Evolutionary conservation across 1,140 invertebrate species (phyloP).

Genomic region (Gryllus bimaculatus): DNA sequence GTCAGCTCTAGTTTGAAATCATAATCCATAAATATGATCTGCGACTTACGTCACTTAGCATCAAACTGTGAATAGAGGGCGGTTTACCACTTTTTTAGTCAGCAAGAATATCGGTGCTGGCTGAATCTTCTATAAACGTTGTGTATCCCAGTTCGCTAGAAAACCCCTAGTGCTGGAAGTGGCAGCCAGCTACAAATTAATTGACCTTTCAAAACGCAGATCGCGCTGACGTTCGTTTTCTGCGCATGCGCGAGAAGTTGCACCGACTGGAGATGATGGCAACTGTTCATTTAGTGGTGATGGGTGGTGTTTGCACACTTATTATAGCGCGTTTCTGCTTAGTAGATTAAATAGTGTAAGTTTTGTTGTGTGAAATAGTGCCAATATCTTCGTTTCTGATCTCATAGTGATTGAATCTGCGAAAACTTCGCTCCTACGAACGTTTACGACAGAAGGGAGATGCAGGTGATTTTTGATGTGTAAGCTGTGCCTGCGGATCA

Average conservation of each 20-base stretch:
- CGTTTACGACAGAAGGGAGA: not conserved
- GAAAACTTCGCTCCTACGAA: not conserved
- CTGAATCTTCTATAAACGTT: too few species aligned
- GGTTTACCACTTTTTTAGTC: too few species aligned
- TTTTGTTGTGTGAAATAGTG: not conserved
- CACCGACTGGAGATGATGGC: constrained; percentile 1
- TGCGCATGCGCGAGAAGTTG: constrained; percentile 2
- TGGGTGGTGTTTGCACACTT: constrained; percentile 9
- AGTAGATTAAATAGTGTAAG: not conserved
- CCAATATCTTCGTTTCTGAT: not conserved
- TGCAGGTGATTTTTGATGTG: not conserved
- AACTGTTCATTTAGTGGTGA: constrained; percentile 17
- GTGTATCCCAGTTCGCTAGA: too few species aligned
- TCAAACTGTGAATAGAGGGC: too few species aligned
- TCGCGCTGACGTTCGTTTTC: not conserved
- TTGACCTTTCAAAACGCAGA: constrained; percentile 4
- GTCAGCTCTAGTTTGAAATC: too few species aligned
- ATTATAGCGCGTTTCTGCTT: not conserved
- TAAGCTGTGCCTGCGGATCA: not conserved
- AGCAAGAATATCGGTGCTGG: too few species aligned
- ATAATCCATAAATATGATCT: too few species aligned
- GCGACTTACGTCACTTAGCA: too few species aligned
- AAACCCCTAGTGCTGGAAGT: not conserved
- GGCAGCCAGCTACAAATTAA: constrained; percentile 1
- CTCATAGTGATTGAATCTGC: not conserved